Evolutionary conservation across 53 echinoderm and acorn worm genomes (phyloP).

Genomic region (Paracentrotus lividus): DNA sequence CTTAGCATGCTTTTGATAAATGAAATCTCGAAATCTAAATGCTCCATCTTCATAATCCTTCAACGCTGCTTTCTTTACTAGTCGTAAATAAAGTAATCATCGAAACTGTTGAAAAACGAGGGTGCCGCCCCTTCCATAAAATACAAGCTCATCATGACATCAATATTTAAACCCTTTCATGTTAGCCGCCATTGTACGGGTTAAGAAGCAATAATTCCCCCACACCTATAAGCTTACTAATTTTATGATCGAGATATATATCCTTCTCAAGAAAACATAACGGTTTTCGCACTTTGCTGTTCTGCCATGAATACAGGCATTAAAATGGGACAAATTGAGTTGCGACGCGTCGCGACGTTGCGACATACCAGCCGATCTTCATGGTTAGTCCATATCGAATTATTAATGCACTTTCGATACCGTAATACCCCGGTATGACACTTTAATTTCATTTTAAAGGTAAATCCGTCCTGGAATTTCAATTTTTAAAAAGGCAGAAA

Average conservation of each 20-base stretch:
- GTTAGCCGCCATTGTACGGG: not conserved
- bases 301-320: not conserved
- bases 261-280: slow-evolving; percentile 12
- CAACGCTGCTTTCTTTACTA: not conserved
- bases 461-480: too few species aligned
- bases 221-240: slow-evolving; percentile 17
- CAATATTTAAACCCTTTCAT: slow-evolving; percentile 10
- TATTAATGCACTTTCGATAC: too few species aligned
- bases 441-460: too few species aligned
- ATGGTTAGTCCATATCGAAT: too few species aligned
- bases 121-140: slow-evolving; percentile 18
- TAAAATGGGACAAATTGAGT: not conserved
- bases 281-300: slow-evolving; percentile 22
- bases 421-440: too few species aligned
- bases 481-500: too few species aligned
- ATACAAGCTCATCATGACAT: not conserved
- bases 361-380: not conserved
- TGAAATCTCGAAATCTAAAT: not conserved
- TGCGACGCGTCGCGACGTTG: too few species aligned
- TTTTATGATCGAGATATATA: slow-evolving; percentile 36
- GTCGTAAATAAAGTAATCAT: slow-evolving; percentile 37
- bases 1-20: too few species aligned
- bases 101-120: not conserved
- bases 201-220: not conserved
- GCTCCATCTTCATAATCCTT: not conserved